Percentiles rank a stretch among this genome's conserved stretches.
Conservation (phyloP, 2,888 invertebrate species). For the Pollenia griseotomentosa region DNA sequence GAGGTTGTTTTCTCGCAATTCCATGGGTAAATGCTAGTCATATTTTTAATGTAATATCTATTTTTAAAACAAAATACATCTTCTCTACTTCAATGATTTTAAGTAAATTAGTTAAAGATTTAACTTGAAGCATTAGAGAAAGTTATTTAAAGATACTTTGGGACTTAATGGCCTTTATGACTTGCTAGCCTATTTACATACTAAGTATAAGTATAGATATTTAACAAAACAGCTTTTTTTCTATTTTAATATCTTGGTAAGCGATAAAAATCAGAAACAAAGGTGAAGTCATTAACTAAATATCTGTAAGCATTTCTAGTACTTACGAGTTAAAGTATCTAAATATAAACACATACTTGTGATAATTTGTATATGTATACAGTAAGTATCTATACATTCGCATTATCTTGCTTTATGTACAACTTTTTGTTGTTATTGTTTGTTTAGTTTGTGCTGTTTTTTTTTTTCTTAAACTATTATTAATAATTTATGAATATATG, state of each 20-base stretch:
- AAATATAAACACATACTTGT: background rate
- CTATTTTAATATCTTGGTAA: slow-evolving; percentile 3
- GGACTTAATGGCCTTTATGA: slow-evolving; percentile 22
- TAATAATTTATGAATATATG: slow-evolving; percentile 44
- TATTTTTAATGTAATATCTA: background rate
- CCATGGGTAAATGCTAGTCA: background rate
- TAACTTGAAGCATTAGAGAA: slow-evolving; percentile 32
- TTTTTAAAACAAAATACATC: slow-evolving; percentile 13
- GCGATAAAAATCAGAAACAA: slow-evolving; percentile 54
- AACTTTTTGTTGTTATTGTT: background rate
- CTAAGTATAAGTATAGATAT: background rate
- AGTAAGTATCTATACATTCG: background rate
- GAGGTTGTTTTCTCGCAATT: too few relatives aligned
- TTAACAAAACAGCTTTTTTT: slow-evolving; percentile 24
- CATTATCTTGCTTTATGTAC: slow-evolving; percentile 46
- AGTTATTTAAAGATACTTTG: slow-evolving; percentile 41
- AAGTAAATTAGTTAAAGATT: slow-evolving; percentile 19
- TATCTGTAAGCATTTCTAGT: slow-evolving; percentile 34
- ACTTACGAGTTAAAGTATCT: background rate
- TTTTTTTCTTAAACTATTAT: slow-evolving; percentile 33
- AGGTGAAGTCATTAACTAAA: slow-evolving; percentile 60
- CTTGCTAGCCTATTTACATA: background rate
- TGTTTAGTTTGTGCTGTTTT: slow-evolving; percentile 5
- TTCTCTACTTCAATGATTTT: slow-evolving; percentile 31
- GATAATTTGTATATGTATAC: background rate